These are phyloP conservation scores for Campoletis raptor DNA, from an alignment of 2,888 invertebrate genomes.

Conservation along the genomic window DNA sequence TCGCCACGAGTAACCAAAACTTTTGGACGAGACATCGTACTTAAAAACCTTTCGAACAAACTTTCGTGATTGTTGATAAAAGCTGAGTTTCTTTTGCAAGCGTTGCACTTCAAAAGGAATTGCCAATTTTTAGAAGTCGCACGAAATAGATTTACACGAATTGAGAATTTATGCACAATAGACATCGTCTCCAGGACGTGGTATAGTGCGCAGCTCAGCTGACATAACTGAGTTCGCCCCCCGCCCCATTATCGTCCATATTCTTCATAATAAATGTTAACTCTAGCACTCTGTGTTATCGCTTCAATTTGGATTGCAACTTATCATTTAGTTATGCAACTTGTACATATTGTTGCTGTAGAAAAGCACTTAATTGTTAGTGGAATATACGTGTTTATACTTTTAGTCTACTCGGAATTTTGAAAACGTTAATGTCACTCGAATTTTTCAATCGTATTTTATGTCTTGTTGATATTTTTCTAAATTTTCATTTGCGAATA, in stretches of 20 bases:
- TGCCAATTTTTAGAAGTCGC: background rate
- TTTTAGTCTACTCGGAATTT: background rate
- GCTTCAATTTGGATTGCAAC: background rate
- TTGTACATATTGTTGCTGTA: background rate
- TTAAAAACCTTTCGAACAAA: slow-evolving; percentile 33
- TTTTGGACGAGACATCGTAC: slow-evolving; percentile 85
- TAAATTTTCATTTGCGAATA: no score
- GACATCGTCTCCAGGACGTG: slow-evolving; percentile 3
- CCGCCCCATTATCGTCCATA: background rate
- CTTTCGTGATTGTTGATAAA: background rate
- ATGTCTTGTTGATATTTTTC: no score
- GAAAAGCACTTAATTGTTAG: background rate
- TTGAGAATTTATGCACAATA: background rate
- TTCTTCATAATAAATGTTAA: background rate
- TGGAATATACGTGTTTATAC: background rate
- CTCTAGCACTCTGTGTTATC: background rate
- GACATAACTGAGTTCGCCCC: background rate
- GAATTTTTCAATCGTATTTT: no score
- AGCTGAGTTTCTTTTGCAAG: background rate
- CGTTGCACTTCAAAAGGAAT: background rate
- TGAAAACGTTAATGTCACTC: background rate
- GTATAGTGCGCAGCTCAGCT: background rate
- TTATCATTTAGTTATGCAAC: background rate
- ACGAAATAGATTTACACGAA: background rate
- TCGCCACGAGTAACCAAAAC: slow-evolving; percentile 91